Conservation (phyloP, 2,797 vertebrate genomes). For the Vespertilio murinus region DNA sequence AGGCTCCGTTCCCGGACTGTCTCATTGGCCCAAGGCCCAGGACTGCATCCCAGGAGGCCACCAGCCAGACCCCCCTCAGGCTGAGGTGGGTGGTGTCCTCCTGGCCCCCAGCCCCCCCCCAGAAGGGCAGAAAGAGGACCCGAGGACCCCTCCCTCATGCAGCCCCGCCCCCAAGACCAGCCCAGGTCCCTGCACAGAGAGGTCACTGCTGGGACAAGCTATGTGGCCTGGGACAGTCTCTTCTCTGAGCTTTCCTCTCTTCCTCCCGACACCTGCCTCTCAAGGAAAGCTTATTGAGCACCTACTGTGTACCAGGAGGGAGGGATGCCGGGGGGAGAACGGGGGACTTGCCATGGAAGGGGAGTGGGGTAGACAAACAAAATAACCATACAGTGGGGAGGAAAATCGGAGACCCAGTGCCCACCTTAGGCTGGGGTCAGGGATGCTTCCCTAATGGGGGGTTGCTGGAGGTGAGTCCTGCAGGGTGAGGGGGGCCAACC, state of each 20-base stretch:
- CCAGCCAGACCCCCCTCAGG: not conserved
- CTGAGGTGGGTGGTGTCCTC: accelerated
- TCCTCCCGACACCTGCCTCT: not conserved
- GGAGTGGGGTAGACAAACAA: not conserved
- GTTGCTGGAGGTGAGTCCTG: not conserved
- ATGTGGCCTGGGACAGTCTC: not conserved
- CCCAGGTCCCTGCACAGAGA: not conserved
- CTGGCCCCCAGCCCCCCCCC: not conserved
- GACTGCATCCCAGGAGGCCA: not conserved
- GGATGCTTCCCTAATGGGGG: not conserved
- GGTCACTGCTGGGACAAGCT: too few species aligned
- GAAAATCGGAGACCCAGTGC: not conserved
- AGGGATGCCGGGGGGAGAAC: not conserved
- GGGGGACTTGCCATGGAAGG: accelerated
- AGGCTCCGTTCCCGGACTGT: constrained; percentile 62
- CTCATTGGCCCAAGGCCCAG: constrained; percentile 51
- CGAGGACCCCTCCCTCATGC: not conserved
- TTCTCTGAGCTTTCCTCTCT: not conserved
- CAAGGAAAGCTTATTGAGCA: not conserved
- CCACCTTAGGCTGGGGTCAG: not conserved
- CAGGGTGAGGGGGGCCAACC: not conserved
- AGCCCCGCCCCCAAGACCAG: accelerated
- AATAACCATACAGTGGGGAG: not conserved
- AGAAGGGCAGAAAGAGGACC: not conserved
- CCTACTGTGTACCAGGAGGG: not conserved